Percentiles rank a stretch among this genome's conserved stretches.
Evolutionary conservation across 2,113 vertebrate genomes (phyloP).

Genomic region (Hydrochoerus hydrochaeris): DNA sequence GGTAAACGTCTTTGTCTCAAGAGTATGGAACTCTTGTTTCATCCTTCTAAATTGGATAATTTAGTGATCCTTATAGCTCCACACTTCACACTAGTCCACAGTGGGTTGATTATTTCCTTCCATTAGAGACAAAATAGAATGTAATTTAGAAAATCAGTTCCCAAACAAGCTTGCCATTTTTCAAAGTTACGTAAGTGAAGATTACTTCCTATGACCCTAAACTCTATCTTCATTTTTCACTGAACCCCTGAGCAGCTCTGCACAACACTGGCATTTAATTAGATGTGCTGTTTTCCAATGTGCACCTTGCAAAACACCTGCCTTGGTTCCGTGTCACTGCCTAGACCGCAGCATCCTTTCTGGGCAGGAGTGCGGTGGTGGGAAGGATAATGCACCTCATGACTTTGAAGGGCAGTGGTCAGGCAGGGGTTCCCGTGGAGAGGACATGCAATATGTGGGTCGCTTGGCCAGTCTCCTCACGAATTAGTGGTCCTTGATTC

Average conservation of each 20-base stretch:
- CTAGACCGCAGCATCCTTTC: neutral
- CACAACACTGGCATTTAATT: neutral
- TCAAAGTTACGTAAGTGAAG: neutral
- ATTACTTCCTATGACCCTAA: constrained; percentile 16
- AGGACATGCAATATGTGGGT: neutral
- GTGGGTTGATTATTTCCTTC: neutral
- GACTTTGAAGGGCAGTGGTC: neutral
- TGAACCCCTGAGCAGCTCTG: constrained; percentile 8
- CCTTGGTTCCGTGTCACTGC: neutral
- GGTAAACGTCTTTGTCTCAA: neutral
- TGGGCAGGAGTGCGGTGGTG: neutral
- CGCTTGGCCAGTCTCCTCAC: neutral
- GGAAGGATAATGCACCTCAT: neutral
- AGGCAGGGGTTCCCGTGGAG: neutral
- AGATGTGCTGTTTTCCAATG: neutral
- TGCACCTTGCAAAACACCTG: neutral
- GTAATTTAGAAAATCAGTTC: constrained; percentile 20
- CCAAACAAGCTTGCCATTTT: neutral
- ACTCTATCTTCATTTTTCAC: neutral
- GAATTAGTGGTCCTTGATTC: neutral
- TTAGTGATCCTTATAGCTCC: neutral
- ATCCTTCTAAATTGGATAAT: neutral
- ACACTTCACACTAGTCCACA: neutral
- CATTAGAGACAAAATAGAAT: neutral
- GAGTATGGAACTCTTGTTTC: neutral